These are phyloP conservation scores for Protodeltote pygarga DNA, from an alignment of 2,888 invertebrate genomes.

Conservation along the genomic window DNA sequence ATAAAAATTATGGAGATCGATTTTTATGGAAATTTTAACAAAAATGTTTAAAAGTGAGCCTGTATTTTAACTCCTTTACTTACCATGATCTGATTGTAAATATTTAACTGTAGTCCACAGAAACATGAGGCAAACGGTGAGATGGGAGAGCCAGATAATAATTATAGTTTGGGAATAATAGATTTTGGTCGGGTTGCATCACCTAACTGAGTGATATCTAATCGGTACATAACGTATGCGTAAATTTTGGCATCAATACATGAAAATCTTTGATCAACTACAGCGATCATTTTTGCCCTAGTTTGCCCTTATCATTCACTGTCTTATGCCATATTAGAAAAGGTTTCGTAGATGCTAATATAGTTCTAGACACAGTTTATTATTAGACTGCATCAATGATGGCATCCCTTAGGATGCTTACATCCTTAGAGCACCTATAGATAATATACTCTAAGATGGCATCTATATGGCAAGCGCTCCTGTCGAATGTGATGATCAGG, in stretches of 20 bases:
- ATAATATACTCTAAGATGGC: too few relatives aligned
- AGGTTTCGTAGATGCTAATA: too few relatives aligned
- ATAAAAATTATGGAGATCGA: background rate
- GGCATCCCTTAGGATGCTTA: too few relatives aligned
- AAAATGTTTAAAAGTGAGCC: background rate
- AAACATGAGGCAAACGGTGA: constrained; percentile 17
- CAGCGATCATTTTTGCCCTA: constrained; percentile 14
- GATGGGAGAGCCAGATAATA: constrained; percentile 7
- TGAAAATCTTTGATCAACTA: constrained; percentile 3
- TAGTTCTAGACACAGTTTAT: too few relatives aligned
- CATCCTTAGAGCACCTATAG: too few relatives aligned
- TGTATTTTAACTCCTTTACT: constrained; percentile 1
- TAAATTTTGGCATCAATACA: constrained; percentile 23
- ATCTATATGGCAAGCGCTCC: too few relatives aligned
- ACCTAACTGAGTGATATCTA: constrained; percentile 7
- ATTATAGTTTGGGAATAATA: constrained; percentile 6
- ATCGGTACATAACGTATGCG: constrained; percentile 3
- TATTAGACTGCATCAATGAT: too few relatives aligned
- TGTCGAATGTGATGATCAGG: too few relatives aligned
- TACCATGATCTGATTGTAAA: constrained; percentile 31
- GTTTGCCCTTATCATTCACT: too few relatives aligned
- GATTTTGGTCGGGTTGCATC: constrained; percentile 19
- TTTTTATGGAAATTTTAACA: background rate
- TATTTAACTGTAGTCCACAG: constrained; percentile 32
- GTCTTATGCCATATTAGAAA: too few relatives aligned